A percentile compares a stretch with the other conserved stretches of the same genome.
Evolutionary conservation across 1,140 invertebrate species (phyloP).

Genomic region (Drosophila malerkotliana): DNA sequence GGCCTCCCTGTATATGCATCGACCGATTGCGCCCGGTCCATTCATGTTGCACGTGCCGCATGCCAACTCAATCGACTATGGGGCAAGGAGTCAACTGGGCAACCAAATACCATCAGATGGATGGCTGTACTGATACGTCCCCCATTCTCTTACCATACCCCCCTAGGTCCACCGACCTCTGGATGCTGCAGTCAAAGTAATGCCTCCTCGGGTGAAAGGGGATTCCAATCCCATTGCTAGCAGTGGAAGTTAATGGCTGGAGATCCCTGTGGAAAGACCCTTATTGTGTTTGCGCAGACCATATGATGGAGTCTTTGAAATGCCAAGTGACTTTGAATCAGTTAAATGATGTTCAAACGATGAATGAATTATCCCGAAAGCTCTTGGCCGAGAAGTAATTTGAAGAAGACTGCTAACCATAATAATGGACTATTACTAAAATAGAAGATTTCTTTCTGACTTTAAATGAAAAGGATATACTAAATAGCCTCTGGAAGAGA

Average conservation of each 20-base stretch:
- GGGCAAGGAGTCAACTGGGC: conserved; percentile 38
- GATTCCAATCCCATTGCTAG: conserved; percentile 24
- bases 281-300: conserved; percentile 50
- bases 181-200: conserved; percentile 52
- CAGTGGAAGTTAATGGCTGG: conserved; percentile 34
- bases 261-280: conserved; percentile 12
- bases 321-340: conserved; percentile 39
- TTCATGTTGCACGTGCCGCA: conserved; percentile 62
- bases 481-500: neutral
- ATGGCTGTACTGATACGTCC: conserved; percentile 32
- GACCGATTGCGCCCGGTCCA: conserved; percentile 40
- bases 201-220: neutral
- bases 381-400: neutral
- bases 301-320: conserved; percentile 34
- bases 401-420: neutral
- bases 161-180: neutral
- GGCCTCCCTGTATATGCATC: conserved; percentile 56
- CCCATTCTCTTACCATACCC: neutral
- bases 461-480: no score
- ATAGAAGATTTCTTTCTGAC: no score
- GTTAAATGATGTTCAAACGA: conserved; percentile 45
- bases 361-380: conserved; percentile 34
- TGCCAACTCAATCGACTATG: conserved; percentile 59
- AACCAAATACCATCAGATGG: conserved; percentile 45
- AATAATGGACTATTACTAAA: no score